Evolutionary conservation across 2,113 vertebrate species (phyloP).

Genomic region (Zosterops hypoxanthus): DNA sequence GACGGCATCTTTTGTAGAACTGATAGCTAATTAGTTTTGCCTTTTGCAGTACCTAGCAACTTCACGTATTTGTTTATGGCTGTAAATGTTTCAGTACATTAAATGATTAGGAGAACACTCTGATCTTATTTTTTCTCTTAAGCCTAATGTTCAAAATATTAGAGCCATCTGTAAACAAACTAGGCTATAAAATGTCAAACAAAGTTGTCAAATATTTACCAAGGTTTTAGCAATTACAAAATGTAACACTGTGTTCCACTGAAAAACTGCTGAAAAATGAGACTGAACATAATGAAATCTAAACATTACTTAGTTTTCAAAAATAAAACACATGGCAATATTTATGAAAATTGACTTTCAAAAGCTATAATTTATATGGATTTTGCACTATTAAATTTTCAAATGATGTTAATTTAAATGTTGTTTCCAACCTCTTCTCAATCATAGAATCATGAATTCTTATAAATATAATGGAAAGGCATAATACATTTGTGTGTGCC

Average conservation of each 20-base stretch:
- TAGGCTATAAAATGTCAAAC: not conserved
- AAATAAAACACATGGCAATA: not conserved
- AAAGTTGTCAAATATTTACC: slow-evolving; percentile 17
- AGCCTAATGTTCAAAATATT: slow-evolving; percentile 1
- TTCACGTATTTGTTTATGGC: not conserved
- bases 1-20: not conserved
- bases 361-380: not conserved
- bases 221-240: not conserved
- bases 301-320: not conserved
- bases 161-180: not conserved
- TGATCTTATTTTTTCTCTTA: slow-evolving; percentile 6
- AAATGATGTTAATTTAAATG: not conserved
- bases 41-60: slow-evolving; percentile 43
- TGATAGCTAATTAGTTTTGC: slow-evolving; percentile 31
- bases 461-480: not conserved
- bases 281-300: not conserved
- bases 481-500: not conserved
- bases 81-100: slow-evolving; percentile 29
- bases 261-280: not conserved
- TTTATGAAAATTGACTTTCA: not conserved
- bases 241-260: not conserved
- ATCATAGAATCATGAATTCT: not conserved
- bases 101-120: not conserved
- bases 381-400: not conserved
- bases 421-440: not conserved